Base-by-base conservation (phyloP, 2,888 invertebrate species). In the Callyntrura sp. region DNA sequence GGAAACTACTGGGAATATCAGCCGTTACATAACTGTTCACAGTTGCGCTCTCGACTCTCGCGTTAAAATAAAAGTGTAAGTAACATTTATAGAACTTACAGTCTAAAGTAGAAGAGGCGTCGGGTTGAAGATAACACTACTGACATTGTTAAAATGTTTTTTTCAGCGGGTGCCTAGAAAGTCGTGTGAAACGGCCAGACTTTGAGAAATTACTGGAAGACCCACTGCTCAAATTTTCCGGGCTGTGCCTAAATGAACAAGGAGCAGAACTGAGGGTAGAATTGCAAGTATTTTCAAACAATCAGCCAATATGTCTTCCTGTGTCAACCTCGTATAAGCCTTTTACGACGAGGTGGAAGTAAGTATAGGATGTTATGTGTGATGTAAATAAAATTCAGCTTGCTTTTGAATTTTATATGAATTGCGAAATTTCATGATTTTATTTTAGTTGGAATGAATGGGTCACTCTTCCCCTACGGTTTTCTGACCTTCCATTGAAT, bases 311-410 rank as follows among this genome's bases (percentile, higher is more conserved):
- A 1, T 97, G 98, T 17, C 95, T 98, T 91, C 98, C 98, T 0
- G 97, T 98, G 14, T 96, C 97, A 57, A 98, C 98, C 0, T 97
- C 98, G 0, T 98, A 98, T 94, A 99, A 99, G 94, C 96, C 98
- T 0, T 99, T 99, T 94, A 97, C 97, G 25, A 97, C 97, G 85
- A 95, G 99, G 93, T 99, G 98, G 98, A 98, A 97, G 98, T 98
- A 95, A 95, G 96, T 70, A 14, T 20, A n/a, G n/a, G n/a, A n/a
- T n/a, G n/a, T n/a, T n/a, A n/a, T n/a, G n/a, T n/a, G n/a, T n/a
- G n/a, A n/a, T n/a, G n/a, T n/a, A n/a, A n/a, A n/a, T n/a, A n/a
- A n/a, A n/a, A n/a, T n/a, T n/a, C n/a, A n/a, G 20, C 60, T 60
- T 17, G 17, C 60, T 45, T 5, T 5, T 45, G n/a, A n/a, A n/a